These are phyloP conservation scores for Dasysyrphus tricinctus DNA, from an alignment of 2,888 invertebrate genomes.

Conservation along the genomic window DNA sequence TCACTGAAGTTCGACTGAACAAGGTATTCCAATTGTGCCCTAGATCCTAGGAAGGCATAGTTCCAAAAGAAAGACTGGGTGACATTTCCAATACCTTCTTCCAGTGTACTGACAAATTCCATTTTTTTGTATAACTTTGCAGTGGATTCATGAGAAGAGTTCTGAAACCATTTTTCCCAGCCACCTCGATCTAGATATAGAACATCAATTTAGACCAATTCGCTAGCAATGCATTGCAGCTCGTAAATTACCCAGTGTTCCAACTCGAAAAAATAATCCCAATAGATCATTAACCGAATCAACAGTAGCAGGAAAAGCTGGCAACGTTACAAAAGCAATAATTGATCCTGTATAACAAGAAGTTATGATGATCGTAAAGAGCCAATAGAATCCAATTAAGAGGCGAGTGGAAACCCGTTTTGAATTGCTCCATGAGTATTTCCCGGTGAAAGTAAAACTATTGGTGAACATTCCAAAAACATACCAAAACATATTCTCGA, in stretches of 20 bases:
- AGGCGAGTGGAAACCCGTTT: constrained; percentile 88
- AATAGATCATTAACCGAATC: constrained; percentile 88
- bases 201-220: neutral
- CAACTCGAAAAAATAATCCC: constrained; percentile 88
- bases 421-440: constrained; percentile 89
- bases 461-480: constrained; percentile 94
- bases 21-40: constrained; percentile 88
- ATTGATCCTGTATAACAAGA: constrained; percentile 93
- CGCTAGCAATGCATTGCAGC: neutral
- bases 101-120: constrained; percentile 87
- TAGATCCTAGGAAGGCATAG: constrained; percentile 90
- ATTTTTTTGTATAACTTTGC: constrained; percentile 87
- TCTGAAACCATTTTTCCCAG: constrained; percentile 90
- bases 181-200: constrained; percentile 86
- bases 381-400: constrained; percentile 91
- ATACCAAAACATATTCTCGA: constrained; percentile 94
- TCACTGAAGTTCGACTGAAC: constrained; percentile 89
- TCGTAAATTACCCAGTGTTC: constrained; percentile 85
- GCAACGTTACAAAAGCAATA: constrained; percentile 92
- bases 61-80: constrained; percentile 91
- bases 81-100: constrained; percentile 89
- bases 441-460: constrained; percentile 89
- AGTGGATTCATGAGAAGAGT: constrained; percentile 87
- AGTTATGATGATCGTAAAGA: constrained; percentile 93
- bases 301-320: constrained; percentile 89